These are phyloP conservation scores for Pantelozetes paolii DNA, from an alignment of 2,888 invertebrate species.

Conservation along the genomic window DNA sequence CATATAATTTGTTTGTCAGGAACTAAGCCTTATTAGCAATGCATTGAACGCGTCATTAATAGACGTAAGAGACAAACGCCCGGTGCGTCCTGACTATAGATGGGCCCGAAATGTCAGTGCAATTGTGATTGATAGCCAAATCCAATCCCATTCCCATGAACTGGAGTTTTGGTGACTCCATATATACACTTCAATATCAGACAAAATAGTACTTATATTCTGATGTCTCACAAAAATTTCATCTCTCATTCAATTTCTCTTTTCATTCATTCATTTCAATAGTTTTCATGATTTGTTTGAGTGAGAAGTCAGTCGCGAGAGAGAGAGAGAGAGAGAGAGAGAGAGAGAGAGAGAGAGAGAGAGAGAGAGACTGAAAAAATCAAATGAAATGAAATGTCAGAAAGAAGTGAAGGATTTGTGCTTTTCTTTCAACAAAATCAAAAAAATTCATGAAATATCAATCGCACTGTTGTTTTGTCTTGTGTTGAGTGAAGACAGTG, in stretches of 20 bases:
- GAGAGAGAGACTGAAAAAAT: neutral
- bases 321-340: no score
- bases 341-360: neutral
- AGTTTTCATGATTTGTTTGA: neutral
- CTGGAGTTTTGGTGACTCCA: neutral
- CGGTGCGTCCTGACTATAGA: neutral
- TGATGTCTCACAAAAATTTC: no score
- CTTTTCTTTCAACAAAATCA: neutral
- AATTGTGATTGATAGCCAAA: slow-evolving; percentile 5
- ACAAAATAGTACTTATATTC: no score
- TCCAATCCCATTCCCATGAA: slow-evolving; percentile 12
- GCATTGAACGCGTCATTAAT: slow-evolving; percentile 32
- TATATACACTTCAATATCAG: neutral
- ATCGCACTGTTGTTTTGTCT: neutral
- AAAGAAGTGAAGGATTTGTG: neutral
- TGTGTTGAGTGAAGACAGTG: slow-evolving; percentile 1
- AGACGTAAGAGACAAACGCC: slow-evolving; percentile 22
- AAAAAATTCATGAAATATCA: slow-evolving; percentile 15
- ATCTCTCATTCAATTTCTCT: no score
- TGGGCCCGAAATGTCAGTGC: neutral
- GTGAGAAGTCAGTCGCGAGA: no score
- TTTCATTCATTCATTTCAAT: neutral
- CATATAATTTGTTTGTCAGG: slow-evolving; percentile 27
- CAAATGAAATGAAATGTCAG: slow-evolving; percentile 11
- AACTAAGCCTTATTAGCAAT: slow-evolving; percentile 33